Conservation (phyloP, 2,888 invertebrate genomes). For the Escarpia spicata region DNA sequence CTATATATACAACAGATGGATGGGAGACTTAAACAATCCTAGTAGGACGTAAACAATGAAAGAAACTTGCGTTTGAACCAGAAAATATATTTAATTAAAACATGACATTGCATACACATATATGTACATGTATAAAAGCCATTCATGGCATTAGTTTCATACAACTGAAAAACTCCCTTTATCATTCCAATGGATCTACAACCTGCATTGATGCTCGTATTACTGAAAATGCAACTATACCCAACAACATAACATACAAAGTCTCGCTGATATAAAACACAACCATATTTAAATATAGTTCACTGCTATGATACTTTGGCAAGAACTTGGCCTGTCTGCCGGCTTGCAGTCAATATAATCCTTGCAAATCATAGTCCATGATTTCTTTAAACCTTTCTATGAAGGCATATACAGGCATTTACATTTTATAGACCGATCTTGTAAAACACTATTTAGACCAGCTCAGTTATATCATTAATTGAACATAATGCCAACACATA, state of each 20-base stretch:
- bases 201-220: neutral
- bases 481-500: neutral
- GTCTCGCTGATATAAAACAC: neutral
- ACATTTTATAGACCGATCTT: neutral
- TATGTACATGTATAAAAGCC: neutral
- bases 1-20: neutral
- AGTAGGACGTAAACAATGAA: neutral
- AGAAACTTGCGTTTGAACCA: neutral
- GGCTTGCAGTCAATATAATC: neutral
- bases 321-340: neutral
- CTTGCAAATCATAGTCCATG: neutral
- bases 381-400: neutral
- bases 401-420: neutral
- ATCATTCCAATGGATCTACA: neutral
- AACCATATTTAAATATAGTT: neutral
- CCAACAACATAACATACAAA: conserved; percentile 10
- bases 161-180: neutral
- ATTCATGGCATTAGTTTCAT: neutral
- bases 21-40: neutral
- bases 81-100: conserved; percentile 16
- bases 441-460: neutral
- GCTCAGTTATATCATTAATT: neutral
- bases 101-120: conserved; percentile 9
- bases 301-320: neutral
- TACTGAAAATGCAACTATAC: neutral